These are phyloP conservation scores for Ahaetulla prasina DNA, from an alignment of 2,113 vertebrate genomes.

Conservation along the genomic window DNA sequence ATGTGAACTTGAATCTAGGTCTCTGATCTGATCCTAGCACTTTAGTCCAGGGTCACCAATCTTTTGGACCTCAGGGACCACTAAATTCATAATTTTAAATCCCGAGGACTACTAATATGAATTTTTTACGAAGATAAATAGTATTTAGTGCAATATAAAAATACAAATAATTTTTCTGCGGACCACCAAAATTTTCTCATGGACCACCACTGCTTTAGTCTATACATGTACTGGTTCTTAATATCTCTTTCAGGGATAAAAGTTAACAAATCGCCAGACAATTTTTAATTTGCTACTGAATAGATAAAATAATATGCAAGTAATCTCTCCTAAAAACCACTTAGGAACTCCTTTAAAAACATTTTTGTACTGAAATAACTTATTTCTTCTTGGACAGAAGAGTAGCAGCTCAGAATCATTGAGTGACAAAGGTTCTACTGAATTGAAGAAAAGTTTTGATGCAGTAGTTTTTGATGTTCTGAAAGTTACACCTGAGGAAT, in stretches of 20 bases:
- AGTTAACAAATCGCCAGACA: background rate
- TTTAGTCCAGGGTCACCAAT: no score
- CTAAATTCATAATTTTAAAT: no score
- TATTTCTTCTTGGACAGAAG: slow-evolving; percentile 72
- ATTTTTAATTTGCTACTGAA: background rate
- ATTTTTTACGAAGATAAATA: no score
- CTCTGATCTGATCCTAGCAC: background rate
- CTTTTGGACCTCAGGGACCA: no score
- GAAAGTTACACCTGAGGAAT: slow-evolving; percentile 97
- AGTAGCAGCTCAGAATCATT: slow-evolving; percentile 97
- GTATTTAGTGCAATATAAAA: no score
- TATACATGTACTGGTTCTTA: background rate
- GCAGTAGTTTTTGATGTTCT: slow-evolving; percentile 96
- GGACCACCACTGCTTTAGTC: no score
- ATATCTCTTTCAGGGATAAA: background rate
- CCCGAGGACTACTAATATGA: no score
- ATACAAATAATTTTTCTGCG: no score
- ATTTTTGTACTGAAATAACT: background rate
- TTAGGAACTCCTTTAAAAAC: background rate
- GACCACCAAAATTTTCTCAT: no score
- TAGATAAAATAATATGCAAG: background rate
- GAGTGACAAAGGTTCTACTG: slow-evolving; percentile 89
- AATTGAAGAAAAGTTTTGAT: slow-evolving; percentile 97
- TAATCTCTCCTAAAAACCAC: background rate
- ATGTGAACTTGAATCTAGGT: background rate